Percentiles rank a stretch among this genome's conserved stretches.
Conservation (phyloP, 2,888 invertebrate genomes). For the Galerucella nymphaeae region DNA sequence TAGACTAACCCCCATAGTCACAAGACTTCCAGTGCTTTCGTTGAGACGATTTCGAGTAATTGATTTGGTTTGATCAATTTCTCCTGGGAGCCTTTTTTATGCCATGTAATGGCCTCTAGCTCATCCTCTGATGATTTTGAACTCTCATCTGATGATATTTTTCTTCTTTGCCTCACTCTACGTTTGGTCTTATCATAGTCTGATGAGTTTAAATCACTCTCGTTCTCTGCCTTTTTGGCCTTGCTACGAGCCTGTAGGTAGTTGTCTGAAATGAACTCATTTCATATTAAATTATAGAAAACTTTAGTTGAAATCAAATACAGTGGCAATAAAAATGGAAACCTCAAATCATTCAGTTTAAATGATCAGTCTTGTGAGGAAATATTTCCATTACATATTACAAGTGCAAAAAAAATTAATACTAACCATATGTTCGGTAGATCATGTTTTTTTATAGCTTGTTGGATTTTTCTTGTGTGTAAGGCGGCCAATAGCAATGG, state of each 20-base stretch:
- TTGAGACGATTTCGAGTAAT: no score
- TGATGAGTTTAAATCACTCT: constrained; percentile 21
- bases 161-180: constrained; percentile 21
- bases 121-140: background rate
- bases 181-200: constrained; percentile 12
- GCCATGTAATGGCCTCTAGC: background rate
- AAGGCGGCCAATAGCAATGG: constrained; percentile 26
- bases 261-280: constrained; percentile 19
- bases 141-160: constrained; percentile 24
- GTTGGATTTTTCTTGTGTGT: constrained; percentile 13
- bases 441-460: constrained; percentile 17
- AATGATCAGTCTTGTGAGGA: background rate
- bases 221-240: constrained; percentile 18
- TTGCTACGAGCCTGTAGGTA: constrained; percentile 21
- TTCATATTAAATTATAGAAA: constrained; percentile 9
- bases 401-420: constrained; percentile 13
- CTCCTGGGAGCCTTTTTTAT: background rate
- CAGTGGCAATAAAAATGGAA: constrained; percentile 5
- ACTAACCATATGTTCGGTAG: constrained; percentile 27
- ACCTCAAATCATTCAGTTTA: constrained; percentile 4
- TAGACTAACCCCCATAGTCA: no score
- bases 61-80: background rate
- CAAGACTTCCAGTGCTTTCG: no score
- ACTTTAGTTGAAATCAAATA: constrained; percentile 4
- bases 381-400: background rate